These are phyloP conservation scores for Hippocampus comes DNA, from an alignment of 2,113 vertebrate genomes.

Conservation along the genomic window DNA sequence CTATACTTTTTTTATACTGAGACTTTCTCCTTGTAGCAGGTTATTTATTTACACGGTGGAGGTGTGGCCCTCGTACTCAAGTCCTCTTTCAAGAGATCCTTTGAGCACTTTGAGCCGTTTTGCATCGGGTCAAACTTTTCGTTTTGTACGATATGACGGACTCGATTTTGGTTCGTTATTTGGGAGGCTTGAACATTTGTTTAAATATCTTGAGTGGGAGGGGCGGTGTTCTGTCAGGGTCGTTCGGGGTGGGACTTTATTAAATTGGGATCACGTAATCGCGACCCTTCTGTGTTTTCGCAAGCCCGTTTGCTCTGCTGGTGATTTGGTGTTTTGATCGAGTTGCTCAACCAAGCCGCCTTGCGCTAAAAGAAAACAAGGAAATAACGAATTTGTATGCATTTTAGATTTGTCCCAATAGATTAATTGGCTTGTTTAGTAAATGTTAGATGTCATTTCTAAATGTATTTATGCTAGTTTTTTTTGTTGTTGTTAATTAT, in stretches of 20 bases:
- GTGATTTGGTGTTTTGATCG: slow-evolving; percentile 51
- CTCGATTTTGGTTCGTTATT: slow-evolving; percentile 23
- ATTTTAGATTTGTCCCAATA: slow-evolving; percentile 31
- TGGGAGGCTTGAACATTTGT: slow-evolving; percentile 18
- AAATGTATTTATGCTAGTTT: slow-evolving; percentile 40
- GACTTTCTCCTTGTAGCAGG: neutral
- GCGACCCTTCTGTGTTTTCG: slow-evolving; percentile 61
- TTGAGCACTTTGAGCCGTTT: slow-evolving; percentile 70
- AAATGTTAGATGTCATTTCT: slow-evolving; percentile 46
- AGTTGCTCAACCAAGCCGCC: neutral
- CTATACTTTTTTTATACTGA: neutral
- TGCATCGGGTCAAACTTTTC: slow-evolving; percentile 43
- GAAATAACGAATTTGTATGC: slow-evolving; percentile 19
- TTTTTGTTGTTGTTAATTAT: neutral
- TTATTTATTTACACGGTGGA: neutral
- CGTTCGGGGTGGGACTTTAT: slow-evolving; percentile 25
- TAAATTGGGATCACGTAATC: slow-evolving; percentile 60
- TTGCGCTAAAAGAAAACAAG: neutral
- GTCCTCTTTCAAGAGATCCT: slow-evolving; percentile 57
- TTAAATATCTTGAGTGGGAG: slow-evolving; percentile 34
- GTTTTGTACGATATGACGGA: slow-evolving; percentile 21
- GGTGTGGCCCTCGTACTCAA: slow-evolving; percentile 10
- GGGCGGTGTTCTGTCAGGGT: slow-evolving; percentile 27
- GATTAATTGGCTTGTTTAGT: slow-evolving; percentile 46
- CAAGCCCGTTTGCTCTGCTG: slow-evolving; percentile 54